phyloP scores from a whole-genome alignment of 2,113 vertebrate genomes.

The Coptodon bakossiorum region DNA sequence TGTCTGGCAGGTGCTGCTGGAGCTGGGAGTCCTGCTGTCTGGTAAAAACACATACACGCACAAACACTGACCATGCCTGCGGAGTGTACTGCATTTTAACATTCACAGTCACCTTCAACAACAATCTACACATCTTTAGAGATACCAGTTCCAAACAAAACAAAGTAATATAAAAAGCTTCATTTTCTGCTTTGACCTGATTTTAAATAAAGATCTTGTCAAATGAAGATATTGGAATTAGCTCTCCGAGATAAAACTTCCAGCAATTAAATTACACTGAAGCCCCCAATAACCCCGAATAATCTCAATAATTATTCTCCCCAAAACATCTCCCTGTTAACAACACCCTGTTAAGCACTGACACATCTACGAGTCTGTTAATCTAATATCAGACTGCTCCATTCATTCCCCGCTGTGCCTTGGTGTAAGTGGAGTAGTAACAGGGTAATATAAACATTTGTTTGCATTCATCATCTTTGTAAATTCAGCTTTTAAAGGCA shows the following conservation, averaged over 20 bases:
- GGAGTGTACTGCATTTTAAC: background rate
- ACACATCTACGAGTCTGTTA: background rate
- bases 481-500: background rate
- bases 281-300: background rate
- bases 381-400: background rate
- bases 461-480: background rate
- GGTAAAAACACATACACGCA: constrained; percentile 66
- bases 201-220: background rate
- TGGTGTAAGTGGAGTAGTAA: background rate
- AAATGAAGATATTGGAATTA: background rate
- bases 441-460: background rate
- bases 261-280: background rate
- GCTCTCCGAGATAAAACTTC: background rate
- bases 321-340: background rate
- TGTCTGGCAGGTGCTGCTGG: constrained; percentile 94
- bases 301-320: background rate
- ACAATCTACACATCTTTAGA: background rate
- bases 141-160: background rate
- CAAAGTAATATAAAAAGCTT: background rate
- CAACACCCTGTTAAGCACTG: background rate
- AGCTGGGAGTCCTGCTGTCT: constrained; percentile 91
- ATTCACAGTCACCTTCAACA: background rate
- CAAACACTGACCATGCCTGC: background rate
- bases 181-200: background rate
- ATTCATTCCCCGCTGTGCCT: background rate